phyloP scores from a whole-genome alignment of 2,113 vertebrate species.

The Ctenodactylus gundi region DNA sequence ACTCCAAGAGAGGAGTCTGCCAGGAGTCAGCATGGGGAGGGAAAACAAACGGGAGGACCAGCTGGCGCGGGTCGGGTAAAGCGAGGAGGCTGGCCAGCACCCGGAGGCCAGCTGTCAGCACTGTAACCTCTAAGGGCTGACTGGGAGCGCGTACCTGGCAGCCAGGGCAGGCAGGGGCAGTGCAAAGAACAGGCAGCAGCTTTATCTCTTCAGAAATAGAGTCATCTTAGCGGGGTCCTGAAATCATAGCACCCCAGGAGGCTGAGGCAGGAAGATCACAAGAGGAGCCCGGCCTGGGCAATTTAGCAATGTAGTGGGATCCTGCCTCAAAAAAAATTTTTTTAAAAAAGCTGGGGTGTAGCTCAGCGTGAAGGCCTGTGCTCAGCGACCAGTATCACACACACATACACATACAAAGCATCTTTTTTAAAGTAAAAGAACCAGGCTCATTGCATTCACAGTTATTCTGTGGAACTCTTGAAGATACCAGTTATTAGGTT shows the following conservation, averaged over 20 bases:
- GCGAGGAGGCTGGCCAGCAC: not conserved
- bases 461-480: not conserved
- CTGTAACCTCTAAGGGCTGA: not conserved
- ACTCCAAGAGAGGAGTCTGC: constrained; percentile 34
- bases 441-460: not conserved
- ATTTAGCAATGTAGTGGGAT: no score
- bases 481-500: not conserved
- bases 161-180: not conserved
- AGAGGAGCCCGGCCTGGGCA: no score
- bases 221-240: no score
- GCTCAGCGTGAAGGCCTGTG: no score
- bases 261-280: no score
- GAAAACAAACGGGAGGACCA: not conserved
- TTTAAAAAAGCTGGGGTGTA: no score
- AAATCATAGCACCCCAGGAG: no score
- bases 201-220: not conserved
- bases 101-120: not conserved
- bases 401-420: no score
- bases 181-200: not conserved
- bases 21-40: constrained; percentile 33
- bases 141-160: not conserved
- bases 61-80: not conserved
- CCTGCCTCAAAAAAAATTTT: no score
- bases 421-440: not conserved
- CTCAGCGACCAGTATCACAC: no score